Evolutionary conservation across 2,797 vertebrate genomes (phyloP), one percentile per base, ranked within the genome.

Genomic region (Gephyroberyx darwinii): DNA sequence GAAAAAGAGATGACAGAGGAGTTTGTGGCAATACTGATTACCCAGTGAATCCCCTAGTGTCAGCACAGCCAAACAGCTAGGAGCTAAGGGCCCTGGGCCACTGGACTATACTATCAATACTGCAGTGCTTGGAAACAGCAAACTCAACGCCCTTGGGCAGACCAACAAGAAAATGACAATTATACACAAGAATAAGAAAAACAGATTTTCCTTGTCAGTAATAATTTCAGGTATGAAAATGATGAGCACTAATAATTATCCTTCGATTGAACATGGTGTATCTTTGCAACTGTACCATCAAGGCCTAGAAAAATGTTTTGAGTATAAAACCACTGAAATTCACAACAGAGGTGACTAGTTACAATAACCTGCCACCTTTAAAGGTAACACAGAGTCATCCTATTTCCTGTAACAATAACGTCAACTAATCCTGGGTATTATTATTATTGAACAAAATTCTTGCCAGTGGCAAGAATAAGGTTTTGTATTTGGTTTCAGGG

Each of bases 1-100:
- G 65, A 83, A 77, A 90, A 89, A 79, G 52, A 80, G 90, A 92
- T 93, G 92, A 93, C 82, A 37, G 82, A 76, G 86, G 85, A 70
- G 82, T 91, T 91, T 87, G 74, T 73, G 69, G 77, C 75, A 54
- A 56, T 77, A 68, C 78, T 90, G 79, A 85, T 92, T 92, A 91
- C 80, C 68, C 65, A 8, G 74, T 76, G 75, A 90, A 90, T 85
- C 79, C 84, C 82, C 71, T 60, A 71, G 86, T 67, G 86, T 93
- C 92, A 92, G 90, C 92, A 89, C 16, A 37, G 74, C 48, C 79
- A 71, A 83, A 80, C 89, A 84, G 85, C 84, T 78, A 35, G 65
- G 80, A 76, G 74, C 75, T 66, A 82, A 86, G 87, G 89, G 87
- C 85, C 81, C 71, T 17, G 81, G 92, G 90, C 82, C 84, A 89